Base-by-base conservation (phyloP, 2,888 invertebrate species). In the Hyposoter dolosus region DNA sequence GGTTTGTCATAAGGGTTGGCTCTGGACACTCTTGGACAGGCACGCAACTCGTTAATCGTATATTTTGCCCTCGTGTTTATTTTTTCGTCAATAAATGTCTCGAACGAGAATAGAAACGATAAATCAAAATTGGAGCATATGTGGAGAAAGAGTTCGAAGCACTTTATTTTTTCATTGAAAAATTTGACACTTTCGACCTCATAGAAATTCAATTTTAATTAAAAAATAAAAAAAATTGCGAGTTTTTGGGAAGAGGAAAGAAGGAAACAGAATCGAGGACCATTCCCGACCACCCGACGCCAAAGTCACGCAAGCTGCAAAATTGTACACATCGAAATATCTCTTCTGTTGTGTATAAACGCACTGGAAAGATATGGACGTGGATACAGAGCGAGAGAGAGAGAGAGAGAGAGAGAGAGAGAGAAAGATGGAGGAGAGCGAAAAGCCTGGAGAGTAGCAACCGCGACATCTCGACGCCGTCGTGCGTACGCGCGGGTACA, bases 381-480 rank as follows among this genome's bases (percentile, higher is more conserved):
- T 28, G 28, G 28, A 28, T 28, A 28, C 28, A 28, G 28, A 50
- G 17, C 60, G 60, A 63, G 53, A 19, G 35, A 53, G 19, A 7
- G 35, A 15, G 23, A 50, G 17, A 74, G 60, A 63, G 53, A 19
- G 35, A 53, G 19, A 7, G 35, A 15, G 23, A 63, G 50, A 76
- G 40, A 45, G 50, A 47, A 74, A 35, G 63, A 53, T 19, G 50
- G 56, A 65, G 78, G 81, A 81, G 72, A 74, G 87, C 79, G 56
- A 66, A 60, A 90, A 89, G 82, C 80, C 87, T 88, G 90, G 89
- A 87, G 89, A 87, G 89, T 88, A 90, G 92, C 88, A 89, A 90
- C 82, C 87, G 90, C 93, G 93, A 94, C 94, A 93, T 94, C 92
- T 92, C 92, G 93, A 92, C 94, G 94, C 94, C 93, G 90, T 77